Base-by-base conservation (phyloP, 2,888 invertebrate species). In the Zelleria hepariella region DNA sequence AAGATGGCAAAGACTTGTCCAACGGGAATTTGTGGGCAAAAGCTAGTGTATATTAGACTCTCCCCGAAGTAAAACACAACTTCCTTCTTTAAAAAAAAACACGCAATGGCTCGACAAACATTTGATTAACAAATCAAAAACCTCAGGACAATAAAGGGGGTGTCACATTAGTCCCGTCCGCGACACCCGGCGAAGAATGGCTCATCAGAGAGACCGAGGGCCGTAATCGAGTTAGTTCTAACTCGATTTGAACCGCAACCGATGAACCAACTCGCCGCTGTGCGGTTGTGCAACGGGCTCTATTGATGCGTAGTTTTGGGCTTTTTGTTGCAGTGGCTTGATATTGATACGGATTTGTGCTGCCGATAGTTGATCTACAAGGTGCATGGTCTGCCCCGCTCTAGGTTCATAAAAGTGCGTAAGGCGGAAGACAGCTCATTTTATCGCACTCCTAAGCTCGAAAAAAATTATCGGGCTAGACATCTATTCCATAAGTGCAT, bases 141-240 rank as follows among this genome's bases (percentile, higher is more conserved):
- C 32, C 32, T 42, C 32, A 15, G 32, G 10, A 42, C 32, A 42
- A 42, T 42, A 42, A 42, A 42, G 32, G 15, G 32, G 32, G 32
- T 42, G 32, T 42, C 53, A 5, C 58, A 24, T 47, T 53, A 59
- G 42, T 59, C 59, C 48, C 47, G 62, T 64, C 10, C 66, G 64
- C 64, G n/a, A n/a, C n/a, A n/a, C 63, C 60, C 59, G 63, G 63
- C 71, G 77, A 77, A 83, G 81, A 85, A 84, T 83, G 75, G 79
- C 75, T 84, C 80, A 80, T 85, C 82, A 83, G 71, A 66, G 69
- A 32, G 18, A 15, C 10, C 65, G 61, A 67, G 72, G 74, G 74
- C 68, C 62, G 63, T 82, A 78, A 83, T 74, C 62, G 66, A 70
- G 77, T 83, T 82, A 82, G 68, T 47, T 59, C 61, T 81, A 80